Base-by-base conservation (phyloP, 2,888 invertebrate genomes). In the Hydrotaea diabolus region DNA sequence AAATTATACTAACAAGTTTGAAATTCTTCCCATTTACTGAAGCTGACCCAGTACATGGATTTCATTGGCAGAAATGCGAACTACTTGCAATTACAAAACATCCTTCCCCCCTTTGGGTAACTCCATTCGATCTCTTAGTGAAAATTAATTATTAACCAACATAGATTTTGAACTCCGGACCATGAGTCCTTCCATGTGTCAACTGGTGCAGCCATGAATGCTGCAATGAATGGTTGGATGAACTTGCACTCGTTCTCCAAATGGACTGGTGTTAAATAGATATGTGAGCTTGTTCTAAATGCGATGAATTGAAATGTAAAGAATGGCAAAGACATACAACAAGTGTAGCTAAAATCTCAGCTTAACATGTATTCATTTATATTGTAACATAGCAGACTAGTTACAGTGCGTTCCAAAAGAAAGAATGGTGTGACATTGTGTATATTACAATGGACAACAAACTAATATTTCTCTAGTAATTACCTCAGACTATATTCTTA, bases 101-200 rank as follows among this genome's bases (percentile, higher is more conserved):
- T 15, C 8, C 3, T 13, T 9, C 49, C n/a, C 15, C n/a, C 49
- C 49, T n/a, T n/a, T 49, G 2, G 0, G n/a, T n/a, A 49, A 49
- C 49, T 49, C 49, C n/a, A n/a, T 49, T 49, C 49, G 49, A 49
- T n/a, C n/a, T 49, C 49, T n/a, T 49, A 49, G 49, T 4, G 49
- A 80, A 86, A 82, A 85, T 86, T 86, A 86, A 85, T 86, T 86
- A 86, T 86, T 86, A 82, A 85, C 83, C 82, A 79, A 78, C 83
- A 85, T 71, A 71, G 80, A 77, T 84, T 83, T 82, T 75, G 80
- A 86, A 82, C 62, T 77, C 77, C 77, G 77, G 36, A 69, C 66
- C 46, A 73, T 49, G 59, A 78, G 46, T 69, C 59, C 46, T 71
- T 66, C 69, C 59, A 78, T 49, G 62, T 57, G 57, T 57, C 31